phyloP scores from a whole-genome alignment of 1,140 invertebrate genomes.

The Dendroctonus valens region DNA sequence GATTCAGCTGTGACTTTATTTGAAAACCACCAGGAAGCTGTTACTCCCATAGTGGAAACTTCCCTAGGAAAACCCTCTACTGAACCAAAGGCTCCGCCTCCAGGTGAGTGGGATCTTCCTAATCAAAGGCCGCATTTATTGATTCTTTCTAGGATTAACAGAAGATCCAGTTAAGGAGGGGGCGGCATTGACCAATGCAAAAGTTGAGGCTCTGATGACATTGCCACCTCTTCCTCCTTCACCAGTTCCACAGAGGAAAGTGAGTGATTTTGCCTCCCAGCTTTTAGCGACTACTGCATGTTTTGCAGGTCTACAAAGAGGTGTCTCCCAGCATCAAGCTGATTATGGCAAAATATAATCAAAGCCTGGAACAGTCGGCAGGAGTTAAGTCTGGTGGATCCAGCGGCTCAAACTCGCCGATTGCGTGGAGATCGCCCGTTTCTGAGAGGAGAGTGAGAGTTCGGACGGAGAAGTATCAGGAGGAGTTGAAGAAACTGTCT shows the following conservation, averaged over 20 bases:
- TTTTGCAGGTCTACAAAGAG: constrained; percentile 53
- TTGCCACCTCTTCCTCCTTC: constrained; percentile 57
- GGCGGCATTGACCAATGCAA: neutral
- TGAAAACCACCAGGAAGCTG: constrained; percentile 73
- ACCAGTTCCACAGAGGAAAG: constrained; percentile 53
- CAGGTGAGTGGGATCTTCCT: neutral
- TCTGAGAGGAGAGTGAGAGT: constrained; percentile 57
- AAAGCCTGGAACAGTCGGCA: constrained; percentile 42
- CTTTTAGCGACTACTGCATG: neutral
- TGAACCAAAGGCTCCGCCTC: too few species aligned
- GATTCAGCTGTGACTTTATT: constrained; percentile 57
- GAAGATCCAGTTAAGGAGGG: too few species aligned
- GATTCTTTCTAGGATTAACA: too few species aligned
- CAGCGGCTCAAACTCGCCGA: constrained; percentile 59
- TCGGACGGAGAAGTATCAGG: constrained; percentile 58
- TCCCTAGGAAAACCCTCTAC: constrained; percentile 14
- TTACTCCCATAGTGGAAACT: constrained; percentile 62
- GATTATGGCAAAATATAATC: constrained; percentile 67
- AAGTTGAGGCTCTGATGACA: constrained; percentile 9
- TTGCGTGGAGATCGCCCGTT: constrained; percentile 60
- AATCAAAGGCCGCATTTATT: too few species aligned
- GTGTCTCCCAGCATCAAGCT: constrained; percentile 64
- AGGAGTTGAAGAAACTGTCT: constrained; percentile 49
- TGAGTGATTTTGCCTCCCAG: neutral
- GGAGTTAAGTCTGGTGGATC: constrained; percentile 52